Percentiles rank a stretch among this genome's conserved stretches.
These are phyloP conservation scores for Polyploca ridens DNA, from an alignment of 2,888 invertebrate genomes.

Conservation along the genomic window DNA sequence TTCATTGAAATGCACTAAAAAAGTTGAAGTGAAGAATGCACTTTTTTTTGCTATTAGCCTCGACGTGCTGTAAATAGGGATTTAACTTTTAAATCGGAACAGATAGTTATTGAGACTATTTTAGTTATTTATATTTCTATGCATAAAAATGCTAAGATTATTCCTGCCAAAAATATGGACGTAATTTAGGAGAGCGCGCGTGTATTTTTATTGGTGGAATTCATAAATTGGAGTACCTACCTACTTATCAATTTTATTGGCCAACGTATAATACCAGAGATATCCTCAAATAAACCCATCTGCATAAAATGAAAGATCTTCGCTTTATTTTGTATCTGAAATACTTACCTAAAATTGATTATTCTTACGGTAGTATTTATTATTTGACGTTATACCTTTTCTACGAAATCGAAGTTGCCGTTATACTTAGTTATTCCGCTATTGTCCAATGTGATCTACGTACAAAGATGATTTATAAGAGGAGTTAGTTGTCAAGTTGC, in stretches of 20 bases:
- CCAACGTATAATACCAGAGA: background rate
- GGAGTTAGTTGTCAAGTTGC: background rate
- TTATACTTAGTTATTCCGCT: background rate
- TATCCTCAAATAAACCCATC: background rate
- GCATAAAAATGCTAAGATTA: background rate
- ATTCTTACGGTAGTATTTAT: conserved; percentile 7
- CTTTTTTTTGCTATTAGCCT: no score
- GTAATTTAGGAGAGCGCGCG: background rate
- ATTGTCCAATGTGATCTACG: background rate
- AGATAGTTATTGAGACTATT: no score
- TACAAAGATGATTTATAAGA: background rate
- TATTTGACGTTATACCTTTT: background rate
- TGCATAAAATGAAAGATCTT: background rate
- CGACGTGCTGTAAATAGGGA: no score
- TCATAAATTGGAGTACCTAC: background rate
- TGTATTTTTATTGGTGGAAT: background rate
- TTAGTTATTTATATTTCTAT: background rate
- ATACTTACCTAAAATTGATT: background rate
- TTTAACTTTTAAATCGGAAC: no score
- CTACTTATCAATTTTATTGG: no score
- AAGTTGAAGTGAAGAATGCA: no score
- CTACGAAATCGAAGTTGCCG: background rate
- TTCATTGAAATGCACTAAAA: no score
- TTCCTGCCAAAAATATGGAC: background rate
- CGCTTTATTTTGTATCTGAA: background rate